Conservation (phyloP, 2,797 vertebrate species). For the Halcyon chelicuti region DNA sequence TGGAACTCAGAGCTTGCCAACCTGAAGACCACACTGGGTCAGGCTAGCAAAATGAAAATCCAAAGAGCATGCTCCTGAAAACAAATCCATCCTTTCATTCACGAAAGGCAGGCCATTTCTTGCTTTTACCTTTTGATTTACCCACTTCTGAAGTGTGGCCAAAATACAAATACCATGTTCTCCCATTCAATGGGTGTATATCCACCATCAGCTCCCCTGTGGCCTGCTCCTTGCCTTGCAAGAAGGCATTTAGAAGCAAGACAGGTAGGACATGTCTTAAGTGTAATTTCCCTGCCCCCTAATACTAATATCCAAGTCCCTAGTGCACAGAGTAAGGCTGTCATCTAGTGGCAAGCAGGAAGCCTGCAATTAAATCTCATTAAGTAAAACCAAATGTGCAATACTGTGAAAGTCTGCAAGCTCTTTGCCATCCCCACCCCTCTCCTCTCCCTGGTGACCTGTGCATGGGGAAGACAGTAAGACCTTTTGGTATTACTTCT, state of each 20-base stretch:
- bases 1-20: not conserved
- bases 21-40: not conserved
- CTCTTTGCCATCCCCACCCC: not conserved
- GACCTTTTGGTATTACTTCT: not conserved
- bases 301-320: not conserved
- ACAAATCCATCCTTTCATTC: not conserved
- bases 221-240: not conserved
- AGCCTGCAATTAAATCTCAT: conserved; percentile 17
- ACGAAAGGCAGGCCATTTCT: not conserved
- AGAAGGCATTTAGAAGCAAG: not conserved
- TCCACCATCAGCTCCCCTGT: not conserved
- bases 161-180: not conserved
- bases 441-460: not conserved
- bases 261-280: not conserved
- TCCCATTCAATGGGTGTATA: not conserved
- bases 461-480: not conserved
- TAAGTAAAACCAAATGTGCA: not conserved
- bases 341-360: conserved; percentile 49
- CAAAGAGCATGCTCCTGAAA: not conserved
- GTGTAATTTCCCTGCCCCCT: not conserved
- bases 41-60: not conserved
- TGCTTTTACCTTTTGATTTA: not conserved
- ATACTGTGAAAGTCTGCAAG: not conserved
- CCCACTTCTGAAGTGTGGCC: not conserved
- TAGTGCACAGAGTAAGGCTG: conserved; percentile 31